Base-by-base conservation (phyloP, 2,888 invertebrate genomes). In the Hesperia comma region DNA sequence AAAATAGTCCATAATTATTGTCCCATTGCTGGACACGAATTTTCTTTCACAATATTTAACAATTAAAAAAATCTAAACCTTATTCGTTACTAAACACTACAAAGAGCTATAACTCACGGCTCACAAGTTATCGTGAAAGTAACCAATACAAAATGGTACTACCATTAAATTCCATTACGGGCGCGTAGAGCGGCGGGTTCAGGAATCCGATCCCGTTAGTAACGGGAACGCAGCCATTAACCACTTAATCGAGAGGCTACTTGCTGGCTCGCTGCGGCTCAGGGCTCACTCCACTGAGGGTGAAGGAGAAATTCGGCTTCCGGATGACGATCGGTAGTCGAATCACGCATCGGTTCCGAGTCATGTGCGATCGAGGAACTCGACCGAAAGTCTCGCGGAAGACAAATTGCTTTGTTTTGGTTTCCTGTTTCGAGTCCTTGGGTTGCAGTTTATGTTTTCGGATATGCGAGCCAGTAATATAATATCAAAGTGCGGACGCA, bases 131-230 rank as follows among this genome's bases (percentile, higher is more conserved):
- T 21, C 37, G 56, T 33, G 37, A 32, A 40, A n/a, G 14, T 37
- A 49, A 61, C 21, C 51, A 49, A 61, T 61, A 61, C 61, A 61
- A 61, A 61, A 61, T 61, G 14, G 51, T 46, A 51, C 37, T 51
- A 51, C 51, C 37, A 61, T 61, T 61, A 51, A 61, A 61, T 61
- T 61, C 61, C 61, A 61, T 61, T 51, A 61, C 61, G 19, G 37
- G 51, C 51, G 43, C 17, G 3, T 51, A 37, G 37, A n/a, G 37
- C 21, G 14, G 14, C 53, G 14, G 26, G 68, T 60, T 61, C 64
- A 69, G 79, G 79, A 74, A 79, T 78, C 72, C 72, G 72, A 71
- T 77, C 75, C 80, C 80, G 80, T 80, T 80, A 79, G 72, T 77
- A 79, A 77, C 79, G 77, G 78, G 68, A 68, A 69, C 62, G 58